These are phyloP conservation scores for Cetonia aurata DNA, from an alignment of 2,888 invertebrate genomes.

Conservation along the genomic window DNA sequence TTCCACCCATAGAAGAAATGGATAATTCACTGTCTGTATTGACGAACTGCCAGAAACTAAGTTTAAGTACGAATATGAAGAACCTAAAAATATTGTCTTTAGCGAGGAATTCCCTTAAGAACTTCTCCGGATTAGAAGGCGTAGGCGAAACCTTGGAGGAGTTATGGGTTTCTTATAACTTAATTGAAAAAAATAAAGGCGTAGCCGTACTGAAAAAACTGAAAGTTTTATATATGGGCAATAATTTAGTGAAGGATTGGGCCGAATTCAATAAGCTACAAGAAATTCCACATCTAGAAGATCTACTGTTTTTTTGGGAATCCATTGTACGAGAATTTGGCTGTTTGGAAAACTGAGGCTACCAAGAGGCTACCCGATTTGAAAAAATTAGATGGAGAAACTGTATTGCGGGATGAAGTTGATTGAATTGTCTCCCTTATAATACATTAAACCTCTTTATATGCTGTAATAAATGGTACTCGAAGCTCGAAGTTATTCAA, in stretches of 20 bases:
- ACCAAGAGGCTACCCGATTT: conserved; percentile 79
- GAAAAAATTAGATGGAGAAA: conserved; percentile 86
- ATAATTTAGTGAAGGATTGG: conserved; percentile 92
- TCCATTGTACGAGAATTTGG: conserved; percentile 79
- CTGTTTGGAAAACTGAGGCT: conserved; percentile 78
- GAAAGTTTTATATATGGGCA: conserved; percentile 85
- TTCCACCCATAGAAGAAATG: conserved; percentile 97
- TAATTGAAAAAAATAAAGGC: conserved; percentile 93
- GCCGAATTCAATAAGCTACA: conserved; percentile 86
- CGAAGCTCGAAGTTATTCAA: no score
- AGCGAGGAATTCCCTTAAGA: conserved; percentile 92
- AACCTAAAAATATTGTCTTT: conserved; percentile 87
- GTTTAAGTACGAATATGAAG: conserved; percentile 93
- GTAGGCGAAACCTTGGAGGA: conserved; percentile 90
- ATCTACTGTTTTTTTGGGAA: conserved; percentile 86
- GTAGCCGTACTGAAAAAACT: conserved; percentile 84
- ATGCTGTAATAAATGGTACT: no score
- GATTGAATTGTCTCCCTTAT: no score
- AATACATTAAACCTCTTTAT: no score
- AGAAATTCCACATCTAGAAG: conserved; percentile 79
- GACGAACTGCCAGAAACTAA: conserved; percentile 86
- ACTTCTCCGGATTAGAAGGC: conserved; percentile 88
- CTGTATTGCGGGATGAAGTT: conserved; percentile 76
- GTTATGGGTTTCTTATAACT: no score
- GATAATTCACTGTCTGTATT: conserved; percentile 84